These are phyloP conservation scores for Lordiphosa fenestrarum DNA, from an alignment of 2,888 invertebrate species.

Conservation along the genomic window DNA sequence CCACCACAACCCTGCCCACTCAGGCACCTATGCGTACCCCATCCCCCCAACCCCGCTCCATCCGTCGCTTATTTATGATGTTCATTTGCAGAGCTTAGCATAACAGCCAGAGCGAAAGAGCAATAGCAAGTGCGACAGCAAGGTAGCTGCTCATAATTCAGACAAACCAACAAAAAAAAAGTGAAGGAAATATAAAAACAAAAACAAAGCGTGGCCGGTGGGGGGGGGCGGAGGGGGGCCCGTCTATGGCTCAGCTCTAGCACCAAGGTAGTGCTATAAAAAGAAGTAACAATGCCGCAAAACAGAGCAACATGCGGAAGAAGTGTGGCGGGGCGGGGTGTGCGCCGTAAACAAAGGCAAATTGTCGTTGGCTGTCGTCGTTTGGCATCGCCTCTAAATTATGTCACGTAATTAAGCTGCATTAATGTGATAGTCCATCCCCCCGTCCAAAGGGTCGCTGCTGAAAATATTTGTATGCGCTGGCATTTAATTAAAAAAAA, in stretches of 20 bases:
- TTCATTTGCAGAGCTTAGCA: constrained; percentile 61
- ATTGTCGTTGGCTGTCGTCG: constrained; percentile 32
- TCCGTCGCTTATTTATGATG: constrained; percentile 51
- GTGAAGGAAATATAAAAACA: no score
- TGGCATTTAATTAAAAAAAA: constrained; percentile 49
- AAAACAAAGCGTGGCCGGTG: no score
- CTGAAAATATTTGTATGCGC: constrained; percentile 38
- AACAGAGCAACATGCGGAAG: constrained; percentile 9
- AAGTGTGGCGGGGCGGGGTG: not conserved
- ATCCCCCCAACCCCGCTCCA: not conserved
- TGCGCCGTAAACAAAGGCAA: constrained; percentile 40
- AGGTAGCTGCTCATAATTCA: constrained; percentile 44
- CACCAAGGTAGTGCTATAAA: constrained; percentile 33
- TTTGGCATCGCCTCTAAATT: constrained; percentile 52
- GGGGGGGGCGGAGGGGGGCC: not conserved
- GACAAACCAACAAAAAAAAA: constrained; percentile 3
- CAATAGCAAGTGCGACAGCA: not conserved
- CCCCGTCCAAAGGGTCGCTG: constrained; percentile 1
- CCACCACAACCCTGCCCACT: no score
- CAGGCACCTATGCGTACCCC: not conserved
- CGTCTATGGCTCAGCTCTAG: not conserved
- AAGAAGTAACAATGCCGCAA: constrained; percentile 41
- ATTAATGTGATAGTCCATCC: constrained; percentile 38
- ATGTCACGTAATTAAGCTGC: constrained; percentile 60
- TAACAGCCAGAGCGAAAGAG: constrained; percentile 32